Evolutionary conservation across 2,113 vertebrate genomes (phyloP).

Genomic region (Takifugu bimaculatus): DNA sequence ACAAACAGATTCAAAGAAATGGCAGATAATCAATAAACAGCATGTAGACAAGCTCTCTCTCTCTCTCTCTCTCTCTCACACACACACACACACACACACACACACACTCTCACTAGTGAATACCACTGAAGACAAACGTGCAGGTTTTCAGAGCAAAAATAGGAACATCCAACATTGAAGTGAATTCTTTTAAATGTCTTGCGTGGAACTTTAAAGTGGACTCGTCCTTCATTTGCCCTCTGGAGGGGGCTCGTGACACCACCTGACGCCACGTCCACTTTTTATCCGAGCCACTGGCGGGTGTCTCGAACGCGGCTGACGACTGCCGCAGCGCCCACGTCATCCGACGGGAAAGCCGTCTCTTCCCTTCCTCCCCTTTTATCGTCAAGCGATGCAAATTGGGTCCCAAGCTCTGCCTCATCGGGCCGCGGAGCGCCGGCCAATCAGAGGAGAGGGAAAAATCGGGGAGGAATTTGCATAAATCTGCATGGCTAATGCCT

Average conservation of each 20-base stretch:
- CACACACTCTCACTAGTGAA: not conserved
- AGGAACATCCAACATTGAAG: not conserved
- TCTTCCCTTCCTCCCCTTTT: not conserved
- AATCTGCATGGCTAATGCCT: slow-evolving; percentile 62
- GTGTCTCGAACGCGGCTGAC: slow-evolving; percentile 41
- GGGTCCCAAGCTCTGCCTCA: slow-evolving; percentile 27
- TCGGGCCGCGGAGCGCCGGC: slow-evolving; percentile 20
- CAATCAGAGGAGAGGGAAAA: slow-evolving; percentile 43
- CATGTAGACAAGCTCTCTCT: slow-evolving; percentile 24
- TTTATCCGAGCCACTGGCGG: slow-evolving; percentile 11
- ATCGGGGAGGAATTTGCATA: slow-evolving; percentile 59
- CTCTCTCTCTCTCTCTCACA: not conserved
- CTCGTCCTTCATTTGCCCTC: slow-evolving; percentile 37
- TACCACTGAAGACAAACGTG: not conserved
- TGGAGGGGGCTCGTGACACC: not conserved
- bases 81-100: slow-evolving; percentile 3
- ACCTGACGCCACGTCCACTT: not conserved
- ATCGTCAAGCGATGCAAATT: slow-evolving; percentile 48
- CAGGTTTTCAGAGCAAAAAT: not conserved
- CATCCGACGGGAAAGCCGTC: slow-evolving; percentile 16
- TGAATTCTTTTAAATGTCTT: no score
- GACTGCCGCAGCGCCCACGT: slow-evolving; percentile 10
- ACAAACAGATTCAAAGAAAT: slow-evolving; percentile 35
- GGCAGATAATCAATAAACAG: slow-evolving; percentile 53
- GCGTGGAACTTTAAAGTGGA: not conserved